Evolutionary conservation across 2,113 vertebrate genomes (phyloP).

Genomic region (Isichthys henryi): DNA sequence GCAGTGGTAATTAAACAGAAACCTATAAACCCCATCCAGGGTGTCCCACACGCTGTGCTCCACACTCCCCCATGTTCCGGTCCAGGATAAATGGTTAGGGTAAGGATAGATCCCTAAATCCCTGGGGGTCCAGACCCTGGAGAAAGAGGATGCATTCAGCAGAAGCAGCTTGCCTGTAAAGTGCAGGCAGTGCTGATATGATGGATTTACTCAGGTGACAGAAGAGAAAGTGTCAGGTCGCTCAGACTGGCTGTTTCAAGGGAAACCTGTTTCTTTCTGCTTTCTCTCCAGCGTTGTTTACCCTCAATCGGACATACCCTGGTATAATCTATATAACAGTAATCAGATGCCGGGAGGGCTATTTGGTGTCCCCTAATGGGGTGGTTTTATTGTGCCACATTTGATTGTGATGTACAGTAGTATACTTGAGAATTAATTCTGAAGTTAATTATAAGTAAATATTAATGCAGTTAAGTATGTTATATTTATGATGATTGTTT

Average conservation of each 20-base stretch:
- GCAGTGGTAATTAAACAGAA: background rate
- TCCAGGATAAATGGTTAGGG: background rate
- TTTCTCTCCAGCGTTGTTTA: conserved; percentile 1
- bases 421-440: background rate
- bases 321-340: background rate
- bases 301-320: background rate
- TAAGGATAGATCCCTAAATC: background rate
- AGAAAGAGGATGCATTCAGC: background rate
- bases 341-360: background rate
- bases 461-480: background rate
- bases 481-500: background rate
- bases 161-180: background rate
- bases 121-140: background rate
- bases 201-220: background rate
- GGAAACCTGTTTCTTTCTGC: background rate
- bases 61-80: background rate
- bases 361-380: background rate
- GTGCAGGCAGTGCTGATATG: background rate
- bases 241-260: background rate
- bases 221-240: background rate
- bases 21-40: background rate
- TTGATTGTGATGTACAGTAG: background rate
- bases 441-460: background rate
- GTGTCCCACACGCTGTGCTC: background rate
- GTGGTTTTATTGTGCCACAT: background rate